A percentile compares a stretch with the other conserved stretches of the same genome.
phyloP scores from a whole-genome alignment of 2,113 vertebrate species.

The Gymnarchus niloticus region DNA sequence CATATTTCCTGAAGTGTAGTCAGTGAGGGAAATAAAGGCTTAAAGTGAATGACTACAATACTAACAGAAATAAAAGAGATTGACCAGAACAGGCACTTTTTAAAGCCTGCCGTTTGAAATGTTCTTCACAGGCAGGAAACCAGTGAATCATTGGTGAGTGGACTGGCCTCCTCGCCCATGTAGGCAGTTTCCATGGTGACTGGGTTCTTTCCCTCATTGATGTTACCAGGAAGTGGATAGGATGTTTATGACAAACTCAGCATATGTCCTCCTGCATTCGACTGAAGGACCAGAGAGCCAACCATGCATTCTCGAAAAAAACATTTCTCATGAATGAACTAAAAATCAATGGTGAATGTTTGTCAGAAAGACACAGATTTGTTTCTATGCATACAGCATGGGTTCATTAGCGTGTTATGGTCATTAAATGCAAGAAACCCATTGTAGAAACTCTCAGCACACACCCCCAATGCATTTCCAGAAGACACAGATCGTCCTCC shows the following conservation, averaged over 20 bases:
- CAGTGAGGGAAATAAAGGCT: not conserved
- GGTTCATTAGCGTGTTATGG: not conserved
- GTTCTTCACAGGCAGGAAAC: not conserved
- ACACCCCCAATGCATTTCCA: not conserved
- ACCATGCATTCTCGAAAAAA: not conserved
- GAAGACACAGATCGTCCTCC: not conserved
- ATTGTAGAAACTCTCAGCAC: not conserved
- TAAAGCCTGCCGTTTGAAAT: not conserved
- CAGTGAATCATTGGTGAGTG: not conserved
- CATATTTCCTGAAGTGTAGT: not conserved
- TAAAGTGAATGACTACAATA: not conserved
- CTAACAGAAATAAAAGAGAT: not conserved
- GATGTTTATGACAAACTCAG: not conserved
- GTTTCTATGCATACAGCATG: not conserved
- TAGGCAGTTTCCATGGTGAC: constrained; percentile 24
- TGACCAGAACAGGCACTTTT: not conserved
- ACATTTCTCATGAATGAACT: not conserved
- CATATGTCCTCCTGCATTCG: not conserved
- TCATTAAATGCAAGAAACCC: not conserved
- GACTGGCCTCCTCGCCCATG: constrained; percentile 2
- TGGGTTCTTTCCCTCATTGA: not conserved
- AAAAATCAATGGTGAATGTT: not conserved
- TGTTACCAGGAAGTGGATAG: not conserved
- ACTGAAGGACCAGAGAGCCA: not conserved
- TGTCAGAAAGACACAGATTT: not conserved